Evolutionary conservation across 1,140 invertebrate species (phyloP), one percentile per base, ranked within the genome.

Genomic region (Heterodera schachtii): DNA sequence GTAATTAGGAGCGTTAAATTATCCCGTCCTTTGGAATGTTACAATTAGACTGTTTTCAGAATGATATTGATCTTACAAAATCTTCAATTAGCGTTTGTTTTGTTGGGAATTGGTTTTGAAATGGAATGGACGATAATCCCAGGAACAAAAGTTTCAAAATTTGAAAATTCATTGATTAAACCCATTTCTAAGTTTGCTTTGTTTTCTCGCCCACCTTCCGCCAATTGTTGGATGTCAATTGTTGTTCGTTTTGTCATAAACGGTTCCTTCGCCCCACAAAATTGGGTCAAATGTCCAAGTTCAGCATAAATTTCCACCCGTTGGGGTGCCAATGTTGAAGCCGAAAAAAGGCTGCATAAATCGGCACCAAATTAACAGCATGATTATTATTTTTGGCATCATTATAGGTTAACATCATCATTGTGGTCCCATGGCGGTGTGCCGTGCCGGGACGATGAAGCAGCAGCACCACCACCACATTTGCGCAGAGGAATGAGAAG

Each of bases 281-380:
- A 21, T 13, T n/a, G n/a, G 8, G 69, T 71, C 69, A 71, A 71
- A 46, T 71, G 69, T 11, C 69, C 69, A 41, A 71, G 43, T 46
- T 71, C n/a, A 8, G 41, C 69, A 16, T 71, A 71, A 31, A 71
- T 71, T 9, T 46, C 69, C 1, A 71, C 44, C 21, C 44, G 19
- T 11, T 41, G 41, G 8, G 69, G 69, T 46, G 69, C 69, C 69
- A 71, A 46, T 43, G 69, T 71, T 41, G 44, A 31, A 4, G 69
- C 69, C 9, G 69, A 71, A 2, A 1, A 31, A 31, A 31, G 1
- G 31, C 31, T 31, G 31, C 31, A 31, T 31, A 31, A 31, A 31
- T 0, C 31, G 31, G 7, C 69, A 19, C 13, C 13, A 1, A 19
- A 49, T 11, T 19, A 19, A 3, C 49, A 52, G 2, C 49, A 52